These are phyloP conservation scores for Lutjanus argentimaculatus DNA, from an alignment of 2,797 vertebrate species.

Conservation along the genomic window DNA sequence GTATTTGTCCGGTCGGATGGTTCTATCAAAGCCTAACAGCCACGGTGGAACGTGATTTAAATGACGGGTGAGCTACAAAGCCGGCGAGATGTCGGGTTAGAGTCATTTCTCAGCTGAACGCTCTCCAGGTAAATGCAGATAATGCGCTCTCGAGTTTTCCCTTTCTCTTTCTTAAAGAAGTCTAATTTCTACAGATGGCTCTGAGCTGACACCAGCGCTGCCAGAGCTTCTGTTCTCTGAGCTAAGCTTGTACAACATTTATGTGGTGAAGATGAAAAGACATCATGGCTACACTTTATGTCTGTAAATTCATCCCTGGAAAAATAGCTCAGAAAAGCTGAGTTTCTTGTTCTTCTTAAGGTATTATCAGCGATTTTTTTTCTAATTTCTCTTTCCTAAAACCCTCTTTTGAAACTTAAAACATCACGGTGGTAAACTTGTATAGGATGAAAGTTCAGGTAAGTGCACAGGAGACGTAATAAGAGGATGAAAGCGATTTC, in stretches of 20 bases:
- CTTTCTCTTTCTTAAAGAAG: conserved; percentile 67
- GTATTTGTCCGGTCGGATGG: conserved; percentile 77
- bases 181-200: conserved; percentile 69
- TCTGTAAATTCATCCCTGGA: conserved; percentile 63
- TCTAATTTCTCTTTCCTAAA: conserved; percentile 26
- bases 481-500: conserved; percentile 12
- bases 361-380: conserved; percentile 29
- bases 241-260: conserved; percentile 75
- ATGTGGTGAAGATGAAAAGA: conserved; percentile 73
- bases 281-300: conserved; percentile 57
- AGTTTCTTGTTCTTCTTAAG: conserved; percentile 45
- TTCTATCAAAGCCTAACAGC: conserved; percentile 79
- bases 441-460: conserved; percentile 51
- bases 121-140: conserved; percentile 81
- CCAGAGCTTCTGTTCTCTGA: conserved; percentile 65
- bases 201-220: conserved; percentile 62
- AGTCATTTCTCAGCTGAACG: conserved; percentile 77
- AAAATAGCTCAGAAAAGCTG: conserved; percentile 30
- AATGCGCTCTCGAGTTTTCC: conserved; percentile 70
- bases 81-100: conserved; percentile 61
- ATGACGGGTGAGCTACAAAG: conserved; percentile 69
- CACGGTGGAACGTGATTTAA: conserved; percentile 71
- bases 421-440: conserved; percentile 24
- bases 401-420: conserved; percentile 35
- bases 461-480: conserved; percentile 43